Percentiles rank a stretch among this genome's conserved stretches.
Conservation (phyloP, 1,140 invertebrate species). For the Drosophila ananassae region DNA sequence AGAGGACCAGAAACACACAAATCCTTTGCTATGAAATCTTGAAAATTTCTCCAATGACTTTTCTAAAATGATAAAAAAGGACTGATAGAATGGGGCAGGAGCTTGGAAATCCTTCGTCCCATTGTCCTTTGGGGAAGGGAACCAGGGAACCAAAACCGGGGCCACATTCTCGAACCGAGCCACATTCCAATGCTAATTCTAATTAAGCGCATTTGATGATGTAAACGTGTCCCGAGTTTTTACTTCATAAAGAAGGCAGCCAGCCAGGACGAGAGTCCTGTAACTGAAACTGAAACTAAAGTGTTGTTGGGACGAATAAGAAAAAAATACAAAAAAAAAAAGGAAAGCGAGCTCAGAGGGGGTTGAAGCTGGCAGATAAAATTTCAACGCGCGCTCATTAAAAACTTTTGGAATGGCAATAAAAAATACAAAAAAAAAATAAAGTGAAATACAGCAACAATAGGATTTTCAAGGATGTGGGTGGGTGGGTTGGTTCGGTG, state of each 20-base stretch:
- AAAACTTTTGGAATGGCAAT: conserved; percentile 66
- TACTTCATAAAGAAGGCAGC: conserved; percentile 58
- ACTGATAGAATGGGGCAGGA: no score
- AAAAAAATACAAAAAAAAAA: background rate
- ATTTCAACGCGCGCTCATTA: conserved; percentile 71
- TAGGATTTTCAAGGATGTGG: background rate
- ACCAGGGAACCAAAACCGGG: background rate
- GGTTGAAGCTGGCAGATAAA: conserved; percentile 52
- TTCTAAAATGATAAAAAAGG: no score
- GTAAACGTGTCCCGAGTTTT: conserved; percentile 70
- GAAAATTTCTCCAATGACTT: background rate
- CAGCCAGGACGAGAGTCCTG: background rate
- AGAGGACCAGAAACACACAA: no score
- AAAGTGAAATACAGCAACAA: conserved; percentile 5
- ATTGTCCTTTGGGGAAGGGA: background rate
- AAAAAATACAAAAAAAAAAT: conserved; percentile 37
- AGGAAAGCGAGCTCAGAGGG: conserved; percentile 19
- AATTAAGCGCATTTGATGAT: conserved; percentile 74
- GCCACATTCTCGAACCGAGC: conserved; percentile 32
- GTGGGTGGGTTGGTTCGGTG: background rate
- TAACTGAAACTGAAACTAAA: conserved; percentile 29
- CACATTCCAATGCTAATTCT: conserved; percentile 70
- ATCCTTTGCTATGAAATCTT: background rate
- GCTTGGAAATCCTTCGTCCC: background rate
- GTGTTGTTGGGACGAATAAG: background rate